Percentiles rank a stretch among this genome's conserved stretches.
Evolutionary conservation across 2,113 vertebrate genomes (phyloP).

Genomic region (Peromyscus polionotus): DNA sequence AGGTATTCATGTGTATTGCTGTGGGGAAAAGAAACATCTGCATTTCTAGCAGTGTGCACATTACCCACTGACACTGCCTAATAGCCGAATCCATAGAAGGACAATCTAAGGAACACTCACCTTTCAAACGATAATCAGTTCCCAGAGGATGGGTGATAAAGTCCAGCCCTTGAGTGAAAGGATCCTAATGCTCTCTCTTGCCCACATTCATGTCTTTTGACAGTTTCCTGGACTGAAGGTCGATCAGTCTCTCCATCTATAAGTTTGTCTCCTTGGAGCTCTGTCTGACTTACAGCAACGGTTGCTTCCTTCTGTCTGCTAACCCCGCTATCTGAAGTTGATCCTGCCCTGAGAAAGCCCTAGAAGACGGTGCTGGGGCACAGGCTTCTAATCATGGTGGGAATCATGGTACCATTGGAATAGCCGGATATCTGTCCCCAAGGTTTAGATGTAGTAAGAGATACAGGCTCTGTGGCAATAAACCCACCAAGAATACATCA

Average conservation of each 20-base stretch:
- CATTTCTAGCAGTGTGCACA: background rate
- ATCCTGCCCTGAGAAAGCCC: background rate
- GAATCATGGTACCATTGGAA: background rate
- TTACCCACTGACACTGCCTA: background rate
- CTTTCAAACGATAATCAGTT: constrained; percentile 17
- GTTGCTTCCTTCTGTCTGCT: background rate
- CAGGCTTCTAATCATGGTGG: background rate
- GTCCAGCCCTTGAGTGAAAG: background rate
- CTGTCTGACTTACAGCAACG: background rate
- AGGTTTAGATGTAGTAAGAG: background rate
- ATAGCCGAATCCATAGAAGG: background rate
- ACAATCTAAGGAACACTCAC: background rate
- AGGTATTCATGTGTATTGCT: background rate
- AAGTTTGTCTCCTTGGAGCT: background rate
- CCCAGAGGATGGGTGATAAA: background rate
- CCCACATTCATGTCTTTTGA: background rate
- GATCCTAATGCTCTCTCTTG: background rate
- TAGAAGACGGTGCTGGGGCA: background rate
- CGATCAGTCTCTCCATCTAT: background rate
- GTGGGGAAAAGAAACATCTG: background rate
- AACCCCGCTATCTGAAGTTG: background rate
- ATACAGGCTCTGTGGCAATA: background rate
- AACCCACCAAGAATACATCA: background rate
- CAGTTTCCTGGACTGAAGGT: background rate
- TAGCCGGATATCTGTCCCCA: background rate